These are phyloP conservation scores for Connochaetes taurinus DNA, from an alignment of 2,113 vertebrate species.

Conservation along the genomic window DNA sequence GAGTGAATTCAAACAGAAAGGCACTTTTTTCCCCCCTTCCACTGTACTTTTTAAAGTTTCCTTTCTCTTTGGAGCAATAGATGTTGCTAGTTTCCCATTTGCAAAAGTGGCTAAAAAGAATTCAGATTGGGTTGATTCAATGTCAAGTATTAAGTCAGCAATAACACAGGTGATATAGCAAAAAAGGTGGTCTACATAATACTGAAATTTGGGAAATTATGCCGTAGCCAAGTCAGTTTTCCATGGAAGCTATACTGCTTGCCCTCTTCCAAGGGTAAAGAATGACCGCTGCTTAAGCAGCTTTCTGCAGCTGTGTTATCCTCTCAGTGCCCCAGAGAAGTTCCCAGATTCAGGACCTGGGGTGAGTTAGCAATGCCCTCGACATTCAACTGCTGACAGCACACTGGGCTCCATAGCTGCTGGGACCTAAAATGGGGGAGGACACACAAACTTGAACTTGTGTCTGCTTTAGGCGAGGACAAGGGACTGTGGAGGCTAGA, in stretches of 20 bases:
- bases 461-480: background rate
- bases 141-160: background rate
- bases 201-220: background rate
- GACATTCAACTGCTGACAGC: background rate
- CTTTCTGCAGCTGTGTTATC: background rate
- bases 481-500: background rate
- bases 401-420: background rate
- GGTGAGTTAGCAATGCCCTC: background rate
- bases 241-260: background rate
- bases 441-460: background rate
- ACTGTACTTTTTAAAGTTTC: background rate
- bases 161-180: background rate
- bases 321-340: background rate
- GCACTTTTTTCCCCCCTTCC: accelerated
- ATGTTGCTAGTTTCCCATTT: background rate
- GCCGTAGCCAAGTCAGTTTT: background rate
- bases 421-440: background rate
- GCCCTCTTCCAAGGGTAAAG: background rate
- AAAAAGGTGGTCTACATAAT: background rate
- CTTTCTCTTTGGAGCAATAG: background rate
- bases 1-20: background rate
- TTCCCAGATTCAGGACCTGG: background rate
- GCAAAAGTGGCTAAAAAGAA: background rate
- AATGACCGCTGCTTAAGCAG: background rate
- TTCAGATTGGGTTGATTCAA: background rate